Evolutionary conservation across 2,113 vertebrate species (phyloP).

Genomic region (Campylorhamphus procurvoides): DNA sequence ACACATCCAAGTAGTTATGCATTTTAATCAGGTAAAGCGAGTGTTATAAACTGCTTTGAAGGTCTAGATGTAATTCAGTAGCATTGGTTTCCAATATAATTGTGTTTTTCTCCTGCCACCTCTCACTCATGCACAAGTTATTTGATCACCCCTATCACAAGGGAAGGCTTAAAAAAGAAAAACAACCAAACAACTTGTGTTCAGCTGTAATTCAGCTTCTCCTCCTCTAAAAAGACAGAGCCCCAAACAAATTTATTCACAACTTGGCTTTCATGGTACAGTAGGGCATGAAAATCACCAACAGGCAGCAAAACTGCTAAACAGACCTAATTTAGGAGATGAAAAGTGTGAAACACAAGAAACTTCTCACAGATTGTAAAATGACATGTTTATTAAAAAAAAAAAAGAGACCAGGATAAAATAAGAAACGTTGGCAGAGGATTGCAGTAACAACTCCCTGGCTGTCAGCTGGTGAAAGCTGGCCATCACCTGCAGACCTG

Average conservation of each 20-base stretch:
- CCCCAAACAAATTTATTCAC: conserved; percentile 17
- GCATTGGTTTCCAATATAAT: not conserved
- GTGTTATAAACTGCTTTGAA: not conserved
- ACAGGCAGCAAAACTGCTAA: conserved; percentile 31
- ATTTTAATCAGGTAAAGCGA: not conserved
- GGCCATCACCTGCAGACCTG: not conserved
- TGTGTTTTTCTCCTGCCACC: not conserved
- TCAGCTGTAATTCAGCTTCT: not conserved
- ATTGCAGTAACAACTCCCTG: not conserved
- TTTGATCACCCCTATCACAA: not conserved
- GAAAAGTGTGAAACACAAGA: conserved; percentile 8
- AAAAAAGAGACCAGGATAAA: not conserved
- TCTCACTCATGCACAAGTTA: not conserved
- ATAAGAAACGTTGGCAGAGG: not conserved
- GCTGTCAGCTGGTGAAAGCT: not conserved
- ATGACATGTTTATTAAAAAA: not conserved
- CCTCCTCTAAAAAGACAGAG: not conserved
- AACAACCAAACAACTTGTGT: not conserved
- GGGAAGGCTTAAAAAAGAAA: not conserved
- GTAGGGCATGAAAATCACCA: conserved; percentile 21
- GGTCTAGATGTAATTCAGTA: not conserved
- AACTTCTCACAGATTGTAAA: conserved; percentile 31
- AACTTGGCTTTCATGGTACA: not conserved
- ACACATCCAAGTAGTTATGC: not conserved
- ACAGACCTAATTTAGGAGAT: conserved; percentile 35